A percentile compares a stretch with the other conserved stretches of the same genome.
These are phyloP conservation scores for Saguinus midas DNA, from an alignment of 2,113 vertebrate genomes.

Conservation along the genomic window DNA sequence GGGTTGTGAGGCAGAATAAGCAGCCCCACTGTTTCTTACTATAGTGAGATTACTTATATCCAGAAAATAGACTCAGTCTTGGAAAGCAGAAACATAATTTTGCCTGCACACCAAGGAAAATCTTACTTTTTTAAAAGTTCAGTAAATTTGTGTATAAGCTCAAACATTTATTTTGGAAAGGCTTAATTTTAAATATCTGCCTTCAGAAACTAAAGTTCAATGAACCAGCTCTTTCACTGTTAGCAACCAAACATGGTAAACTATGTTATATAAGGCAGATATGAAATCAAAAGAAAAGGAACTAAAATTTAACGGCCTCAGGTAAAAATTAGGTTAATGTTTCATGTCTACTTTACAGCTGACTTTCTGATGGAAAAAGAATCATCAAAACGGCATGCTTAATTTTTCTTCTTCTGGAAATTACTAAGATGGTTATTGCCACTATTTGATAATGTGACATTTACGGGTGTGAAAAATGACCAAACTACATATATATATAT, in stretches of 20 bases:
- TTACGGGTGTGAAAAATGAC: background rate
- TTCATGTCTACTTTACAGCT: background rate
- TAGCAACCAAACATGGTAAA: background rate
- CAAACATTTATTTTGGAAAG: background rate
- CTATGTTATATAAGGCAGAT: background rate
- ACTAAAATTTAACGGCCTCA: background rate
- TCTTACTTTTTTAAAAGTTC: background rate
- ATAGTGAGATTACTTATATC: background rate
- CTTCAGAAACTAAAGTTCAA: background rate
- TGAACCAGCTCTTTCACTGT: background rate
- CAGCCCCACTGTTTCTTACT: background rate
- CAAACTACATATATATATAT: background rate
- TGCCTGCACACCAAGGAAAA: background rate
- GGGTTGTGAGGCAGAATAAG: background rate
- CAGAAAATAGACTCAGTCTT: background rate
- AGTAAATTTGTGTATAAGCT: background rate
- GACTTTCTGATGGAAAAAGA: background rate
- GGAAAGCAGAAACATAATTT: background rate
- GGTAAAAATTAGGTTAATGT: background rate
- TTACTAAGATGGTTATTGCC: background rate
- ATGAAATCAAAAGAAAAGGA: background rate
- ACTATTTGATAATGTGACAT: background rate
- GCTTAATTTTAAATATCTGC: background rate
- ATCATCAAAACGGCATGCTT: background rate
- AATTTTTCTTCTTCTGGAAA: background rate